These are phyloP conservation scores for Himantopus leucocephalus DNA, from an alignment of 2,113 vertebrate species.

Conservation along the genomic window DNA sequence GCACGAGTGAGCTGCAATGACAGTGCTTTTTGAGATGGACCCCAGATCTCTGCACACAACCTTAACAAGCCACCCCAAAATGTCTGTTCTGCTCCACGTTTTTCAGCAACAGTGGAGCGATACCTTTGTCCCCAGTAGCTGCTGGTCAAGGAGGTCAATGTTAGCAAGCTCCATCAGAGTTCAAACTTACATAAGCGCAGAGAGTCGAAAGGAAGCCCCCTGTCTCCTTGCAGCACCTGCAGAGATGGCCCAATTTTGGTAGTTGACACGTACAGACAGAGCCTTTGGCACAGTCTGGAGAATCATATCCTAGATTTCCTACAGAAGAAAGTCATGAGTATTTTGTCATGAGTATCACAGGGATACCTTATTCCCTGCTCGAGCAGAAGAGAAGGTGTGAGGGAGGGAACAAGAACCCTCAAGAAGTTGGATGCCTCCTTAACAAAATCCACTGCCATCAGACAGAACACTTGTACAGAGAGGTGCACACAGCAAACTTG, in stretches of 20 bases:
- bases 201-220: background rate
- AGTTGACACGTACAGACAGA: background rate
- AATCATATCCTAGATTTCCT: background rate
- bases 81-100: background rate
- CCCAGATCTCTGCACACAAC: background rate
- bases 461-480: background rate
- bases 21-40: background rate
- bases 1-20: rapidly evolving
- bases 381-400: background rate
- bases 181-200: background rate
- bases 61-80: background rate
- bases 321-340: background rate
- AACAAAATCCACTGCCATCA: background rate
- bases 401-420: background rate
- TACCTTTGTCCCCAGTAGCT: rapidly evolving
- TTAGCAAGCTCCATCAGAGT: background rate
- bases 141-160: background rate
- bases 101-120: background rate
- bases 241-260: rapidly evolving
- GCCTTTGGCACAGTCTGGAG: background rate
- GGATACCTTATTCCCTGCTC: background rate
- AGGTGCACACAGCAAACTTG: background rate
- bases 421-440: background rate
- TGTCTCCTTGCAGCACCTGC: background rate
- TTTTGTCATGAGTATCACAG: background rate